A percentile compares a stretch with the other conserved stretches of the same genome.
Conservation (phyloP, 2,888 invertebrate genomes). For the Ptilodon capucinus region DNA sequence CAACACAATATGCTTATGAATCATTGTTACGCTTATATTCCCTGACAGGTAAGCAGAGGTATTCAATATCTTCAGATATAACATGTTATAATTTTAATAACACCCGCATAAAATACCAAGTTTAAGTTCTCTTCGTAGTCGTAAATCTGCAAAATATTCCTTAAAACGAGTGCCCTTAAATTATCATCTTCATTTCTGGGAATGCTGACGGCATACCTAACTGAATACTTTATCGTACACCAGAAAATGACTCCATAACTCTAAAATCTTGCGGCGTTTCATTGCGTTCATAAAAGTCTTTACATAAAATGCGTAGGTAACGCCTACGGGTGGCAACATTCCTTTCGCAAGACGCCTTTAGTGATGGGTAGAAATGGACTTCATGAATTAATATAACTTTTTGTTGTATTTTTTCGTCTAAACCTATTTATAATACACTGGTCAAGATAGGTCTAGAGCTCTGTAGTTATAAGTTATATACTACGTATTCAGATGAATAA, state of each 20-base stretch:
- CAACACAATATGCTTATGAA: too few relatives aligned
- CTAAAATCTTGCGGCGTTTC: constrained; percentile 54
- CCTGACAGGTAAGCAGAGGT: too few relatives aligned
- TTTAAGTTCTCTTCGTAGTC: not conserved
- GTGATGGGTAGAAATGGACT: constrained; percentile 11
- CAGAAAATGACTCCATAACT: constrained; percentile 45
- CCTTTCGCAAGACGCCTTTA: constrained; percentile 12
- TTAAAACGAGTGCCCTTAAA: constrained; percentile 27
- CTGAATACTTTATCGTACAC: constrained; percentile 26
- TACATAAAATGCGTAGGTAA: constrained; percentile 37
- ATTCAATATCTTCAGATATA: too few relatives aligned
- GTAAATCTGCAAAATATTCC: constrained; percentile 17
- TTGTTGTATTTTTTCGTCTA: too few relatives aligned
- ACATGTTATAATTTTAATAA: too few relatives aligned
- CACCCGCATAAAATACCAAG: too few relatives aligned
- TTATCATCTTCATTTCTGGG: constrained; percentile 31
- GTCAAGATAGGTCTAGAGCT: too few relatives aligned
- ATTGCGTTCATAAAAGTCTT: constrained; percentile 53
- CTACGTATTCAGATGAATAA: too few relatives aligned
- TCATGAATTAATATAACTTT: not conserved
- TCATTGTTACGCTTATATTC: too few relatives aligned
- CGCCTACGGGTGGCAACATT: constrained; percentile 19
- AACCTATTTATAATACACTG: too few relatives aligned
- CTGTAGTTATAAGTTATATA: too few relatives aligned
- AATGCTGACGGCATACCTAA: constrained; percentile 28